These are phyloP conservation scores for Sycobia sp. DNA, from an alignment of 1,140 invertebrate genomes.

Conservation along the genomic window DNA sequence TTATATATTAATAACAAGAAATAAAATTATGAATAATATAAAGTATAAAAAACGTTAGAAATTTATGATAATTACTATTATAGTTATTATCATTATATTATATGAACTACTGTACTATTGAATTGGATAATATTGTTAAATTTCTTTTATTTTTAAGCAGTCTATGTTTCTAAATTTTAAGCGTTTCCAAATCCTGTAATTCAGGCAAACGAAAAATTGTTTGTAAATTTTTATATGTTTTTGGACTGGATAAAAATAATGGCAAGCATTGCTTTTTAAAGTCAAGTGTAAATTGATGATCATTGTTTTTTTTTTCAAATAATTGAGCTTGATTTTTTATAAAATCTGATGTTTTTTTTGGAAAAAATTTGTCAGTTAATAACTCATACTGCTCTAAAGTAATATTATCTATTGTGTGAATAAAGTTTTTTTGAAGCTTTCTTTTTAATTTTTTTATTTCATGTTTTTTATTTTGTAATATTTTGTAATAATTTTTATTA, in stretches of 20 bases:
- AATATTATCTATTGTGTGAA: slow-evolving; percentile 21
- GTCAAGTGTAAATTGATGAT: slow-evolving; percentile 9
- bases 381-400: slow-evolving; percentile 28
- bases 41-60: not conserved
- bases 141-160: not conserved
- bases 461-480: slow-evolving; percentile 14
- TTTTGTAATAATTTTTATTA: slow-evolving; percentile 17
- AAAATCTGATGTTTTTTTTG: slow-evolving; percentile 27
- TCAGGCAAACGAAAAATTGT: slow-evolving; percentile 21
- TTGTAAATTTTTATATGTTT: slow-evolving; percentile 21
- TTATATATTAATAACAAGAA: slow-evolving; percentile 1
- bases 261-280: slow-evolving; percentile 18
- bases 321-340: slow-evolving; percentile 31
- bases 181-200: slow-evolving; percentile 43
- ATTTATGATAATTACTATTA: slow-evolving; percentile 1
- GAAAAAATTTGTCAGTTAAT: slow-evolving; percentile 32
- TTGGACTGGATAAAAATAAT: slow-evolving; percentile 18
- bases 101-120: no score
- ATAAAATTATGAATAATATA: slow-evolving; percentile 15
- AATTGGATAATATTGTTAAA: slow-evolving; percentile 12
- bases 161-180: slow-evolving; percentile 17
- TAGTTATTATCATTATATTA: slow-evolving; percentile 1
- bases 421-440: slow-evolving; percentile 18
- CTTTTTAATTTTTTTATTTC: slow-evolving; percentile 23
- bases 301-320: slow-evolving; percentile 20